Evolutionary conservation across 1,140 invertebrate species (phyloP).

Genomic region (Calliphora vicina): DNA sequence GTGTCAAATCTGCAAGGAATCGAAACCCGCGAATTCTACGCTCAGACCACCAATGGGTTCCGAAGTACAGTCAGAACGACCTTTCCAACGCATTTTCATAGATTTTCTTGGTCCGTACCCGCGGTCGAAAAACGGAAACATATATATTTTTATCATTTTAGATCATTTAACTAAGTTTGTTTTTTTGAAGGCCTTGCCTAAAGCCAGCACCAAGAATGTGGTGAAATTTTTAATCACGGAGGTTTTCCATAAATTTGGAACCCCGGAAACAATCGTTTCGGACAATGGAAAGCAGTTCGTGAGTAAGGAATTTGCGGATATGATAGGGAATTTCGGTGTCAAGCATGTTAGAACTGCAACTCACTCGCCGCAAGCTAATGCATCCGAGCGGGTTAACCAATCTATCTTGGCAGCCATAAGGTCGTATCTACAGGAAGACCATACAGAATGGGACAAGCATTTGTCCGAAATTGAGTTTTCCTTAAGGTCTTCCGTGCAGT

Average conservation of each 20-base stretch:
- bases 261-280: not conserved
- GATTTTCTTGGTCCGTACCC: slow-evolving; percentile 18
- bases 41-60: not conserved
- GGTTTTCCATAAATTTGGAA: not conserved
- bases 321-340: not conserved
- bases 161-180: slow-evolving; percentile 9
- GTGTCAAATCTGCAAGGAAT: not conserved
- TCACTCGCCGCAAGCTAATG: not conserved
- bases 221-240: not conserved
- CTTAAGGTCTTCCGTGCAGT: no score
- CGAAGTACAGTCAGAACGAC: not conserved
- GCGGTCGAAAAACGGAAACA: not conserved
- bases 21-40: not conserved
- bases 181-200: not conserved
- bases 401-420: no score
- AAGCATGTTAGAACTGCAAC: not conserved
- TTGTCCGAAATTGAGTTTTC: no score
- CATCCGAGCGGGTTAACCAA: not conserved
- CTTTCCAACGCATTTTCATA: not conserved
- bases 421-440: no score
- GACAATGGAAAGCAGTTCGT: not conserved
- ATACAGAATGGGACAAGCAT: no score
- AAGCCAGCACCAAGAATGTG: not conserved
- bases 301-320: not conserved
- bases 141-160: not conserved